These are phyloP conservation scores for Sebastes dallii DNA, from an alignment of 2,797 vertebrate species.

Conservation along the genomic window DNA sequence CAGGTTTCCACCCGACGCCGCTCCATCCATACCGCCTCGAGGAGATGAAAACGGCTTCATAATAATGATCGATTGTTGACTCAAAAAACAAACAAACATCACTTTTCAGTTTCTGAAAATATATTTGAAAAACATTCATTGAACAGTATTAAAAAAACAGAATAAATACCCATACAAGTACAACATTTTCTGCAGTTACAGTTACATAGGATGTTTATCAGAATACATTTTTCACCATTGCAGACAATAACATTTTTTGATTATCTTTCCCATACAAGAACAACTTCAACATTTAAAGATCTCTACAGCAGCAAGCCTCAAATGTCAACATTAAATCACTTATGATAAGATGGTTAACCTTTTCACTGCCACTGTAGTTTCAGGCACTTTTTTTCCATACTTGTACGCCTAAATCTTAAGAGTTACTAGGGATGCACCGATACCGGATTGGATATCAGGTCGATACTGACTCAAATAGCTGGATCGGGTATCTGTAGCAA, in stretches of 20 bases:
- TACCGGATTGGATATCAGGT: too few species aligned
- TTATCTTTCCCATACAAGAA: conserved; percentile 9
- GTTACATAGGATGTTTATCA: conserved; percentile 7
- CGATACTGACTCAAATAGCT: too few species aligned
- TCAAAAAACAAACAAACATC: not conserved
- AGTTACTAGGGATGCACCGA: not conserved
- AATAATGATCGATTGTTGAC: not conserved
- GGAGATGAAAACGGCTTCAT: not conserved
- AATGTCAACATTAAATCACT: conserved; percentile 23
- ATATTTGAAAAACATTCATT: conserved; percentile 70
- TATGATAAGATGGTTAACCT: conserved; percentile 10
- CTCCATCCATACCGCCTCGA: not conserved
- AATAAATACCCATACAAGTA: conserved; percentile 30
- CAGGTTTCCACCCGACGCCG: too few species aligned
- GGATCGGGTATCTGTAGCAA: too few species aligned
- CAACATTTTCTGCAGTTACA: conserved; percentile 26
- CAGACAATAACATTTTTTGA: conserved; percentile 7
- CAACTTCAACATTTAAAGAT: conserved; percentile 16
- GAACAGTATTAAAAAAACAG: conserved; percentile 52
- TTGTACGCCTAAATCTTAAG: not conserved
- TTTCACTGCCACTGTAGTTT: conserved; percentile 41
- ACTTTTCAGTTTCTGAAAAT: conserved; percentile 68
- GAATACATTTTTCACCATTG: conserved; percentile 19
- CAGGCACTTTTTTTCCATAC: conserved; percentile 67
- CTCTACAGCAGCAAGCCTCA: conserved; percentile 25